A percentile compares a stretch with the other conserved stretches of the same genome.
Evolutionary conservation across 2,888 invertebrate species (phyloP).

Genomic region (Melanostoma scalare): DNA sequence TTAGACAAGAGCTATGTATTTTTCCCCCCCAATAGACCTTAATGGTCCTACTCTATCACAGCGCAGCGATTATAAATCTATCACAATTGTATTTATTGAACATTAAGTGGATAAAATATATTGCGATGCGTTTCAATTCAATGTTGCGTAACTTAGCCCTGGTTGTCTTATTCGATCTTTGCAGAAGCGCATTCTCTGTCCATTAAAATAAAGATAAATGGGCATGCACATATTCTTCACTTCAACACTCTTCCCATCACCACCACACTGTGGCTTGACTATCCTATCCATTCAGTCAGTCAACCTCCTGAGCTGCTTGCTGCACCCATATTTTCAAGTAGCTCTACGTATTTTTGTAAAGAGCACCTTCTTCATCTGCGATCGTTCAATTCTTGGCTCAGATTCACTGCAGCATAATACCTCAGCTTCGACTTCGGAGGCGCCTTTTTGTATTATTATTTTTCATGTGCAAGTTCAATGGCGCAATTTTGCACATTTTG

Average conservation of each 20-base stretch:
- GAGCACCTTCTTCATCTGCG: slow-evolving; percentile 1
- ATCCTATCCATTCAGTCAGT: not conserved
- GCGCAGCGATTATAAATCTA: slow-evolving; percentile 34
- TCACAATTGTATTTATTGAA: slow-evolving; percentile 39
- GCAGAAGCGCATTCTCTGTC: slow-evolving; percentile 8
- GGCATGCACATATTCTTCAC: slow-evolving; percentile 24
- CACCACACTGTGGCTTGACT: not conserved
- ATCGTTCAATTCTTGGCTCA: not conserved
- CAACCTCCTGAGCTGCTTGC: slow-evolving; percentile 49
- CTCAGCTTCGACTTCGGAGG: slow-evolving; percentile 10
- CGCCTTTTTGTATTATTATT: slow-evolving; percentile 31
- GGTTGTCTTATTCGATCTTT: slow-evolving; percentile 43
- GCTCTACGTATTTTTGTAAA: not conserved
- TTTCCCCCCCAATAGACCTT: too few species aligned
- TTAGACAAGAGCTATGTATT: too few species aligned
- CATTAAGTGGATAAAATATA: slow-evolving; percentile 49
- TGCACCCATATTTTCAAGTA: slow-evolving; percentile 39
- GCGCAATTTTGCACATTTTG: slow-evolving; percentile 58
- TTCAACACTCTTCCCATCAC: slow-evolving; percentile 50
- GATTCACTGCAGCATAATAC: slow-evolving; percentile 26
- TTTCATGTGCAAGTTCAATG: slow-evolving; percentile 71
- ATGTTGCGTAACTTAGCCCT: slow-evolving; percentile 30
- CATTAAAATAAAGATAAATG: slow-evolving; percentile 26
- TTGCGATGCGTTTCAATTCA: slow-evolving; percentile 34
- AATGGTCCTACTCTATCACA: not conserved